A percentile compares a stretch with the other conserved stretches of the same genome.
Evolutionary conservation across 2,888 invertebrate genomes (phyloP).

Genomic region (Strigamia maritima): DNA sequence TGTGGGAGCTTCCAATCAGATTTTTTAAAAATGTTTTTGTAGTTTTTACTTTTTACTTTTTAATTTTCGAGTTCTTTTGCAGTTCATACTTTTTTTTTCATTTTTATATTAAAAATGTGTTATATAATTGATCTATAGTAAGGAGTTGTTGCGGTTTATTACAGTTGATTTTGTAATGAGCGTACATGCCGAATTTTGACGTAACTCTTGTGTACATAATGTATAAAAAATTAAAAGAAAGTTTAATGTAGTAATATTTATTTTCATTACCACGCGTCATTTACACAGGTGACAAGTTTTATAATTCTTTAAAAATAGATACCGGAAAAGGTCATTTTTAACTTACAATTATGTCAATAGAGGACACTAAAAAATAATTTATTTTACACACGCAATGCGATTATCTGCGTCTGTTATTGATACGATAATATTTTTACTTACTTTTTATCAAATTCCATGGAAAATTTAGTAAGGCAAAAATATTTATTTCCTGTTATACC

Average conservation of each 20-base stretch:
- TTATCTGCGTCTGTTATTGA: too few species aligned
- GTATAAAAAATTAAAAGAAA: background rate
- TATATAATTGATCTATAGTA: background rate
- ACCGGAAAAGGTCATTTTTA: background rate
- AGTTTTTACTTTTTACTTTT: background rate
- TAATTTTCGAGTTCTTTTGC: background rate
- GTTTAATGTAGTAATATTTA: constrained; percentile 7
- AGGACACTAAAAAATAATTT: too few species aligned
- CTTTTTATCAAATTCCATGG: too few species aligned
- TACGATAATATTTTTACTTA: too few species aligned
- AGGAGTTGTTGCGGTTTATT: background rate
- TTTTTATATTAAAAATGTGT: constrained; percentile 4
- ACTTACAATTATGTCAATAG: background rate
- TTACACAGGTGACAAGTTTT: background rate
- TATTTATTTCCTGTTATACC: too few species aligned
- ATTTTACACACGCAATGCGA: too few species aligned
- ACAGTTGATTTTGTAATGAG: background rate
- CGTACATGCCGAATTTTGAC: background rate
- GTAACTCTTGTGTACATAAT: constrained; percentile 4
- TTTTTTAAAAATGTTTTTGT: background rate
- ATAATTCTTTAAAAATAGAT: background rate
- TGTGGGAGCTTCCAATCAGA: constrained; percentile 8
- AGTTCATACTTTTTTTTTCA: constrained; percentile 10
- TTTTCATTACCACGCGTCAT: background rate
- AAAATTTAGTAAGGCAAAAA: too few species aligned